These are phyloP conservation scores for Leucozona laternaria DNA, from an alignment of 2,888 invertebrate genomes.

Conservation along the genomic window DNA sequence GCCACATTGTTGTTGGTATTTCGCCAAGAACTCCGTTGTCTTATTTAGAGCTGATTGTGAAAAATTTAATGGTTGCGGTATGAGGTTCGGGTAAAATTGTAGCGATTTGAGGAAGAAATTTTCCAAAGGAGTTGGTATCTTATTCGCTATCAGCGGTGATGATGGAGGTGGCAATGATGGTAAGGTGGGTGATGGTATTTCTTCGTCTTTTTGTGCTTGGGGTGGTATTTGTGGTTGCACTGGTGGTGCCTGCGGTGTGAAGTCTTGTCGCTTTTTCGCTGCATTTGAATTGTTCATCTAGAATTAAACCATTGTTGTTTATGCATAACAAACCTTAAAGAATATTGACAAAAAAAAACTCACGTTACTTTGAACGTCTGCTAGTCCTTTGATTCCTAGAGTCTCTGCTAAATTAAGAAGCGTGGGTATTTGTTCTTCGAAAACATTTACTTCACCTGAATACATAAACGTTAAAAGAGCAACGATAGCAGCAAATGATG, in stretches of 20 bases:
- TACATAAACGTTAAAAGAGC: conserved; percentile 94
- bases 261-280: conserved; percentile 77
- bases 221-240: conserved; percentile 36
- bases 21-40: conserved; percentile 82
- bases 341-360: conserved; percentile 78
- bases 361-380: conserved; percentile 90
- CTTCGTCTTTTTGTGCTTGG: conserved; percentile 69
- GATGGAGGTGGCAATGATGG: conserved; percentile 50
- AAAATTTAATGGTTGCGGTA: conserved; percentile 83
- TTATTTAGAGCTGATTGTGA: conserved; percentile 83
- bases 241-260: conserved; percentile 53
- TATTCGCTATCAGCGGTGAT: conserved; percentile 77
- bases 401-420: conserved; percentile 91
- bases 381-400: conserved; percentile 92
- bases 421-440: conserved; percentile 90
- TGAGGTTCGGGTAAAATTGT: conserved; percentile 83
- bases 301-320: conserved; percentile 1
- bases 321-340: neutral
- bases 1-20: conserved; percentile 83
- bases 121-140: conserved; percentile 81
- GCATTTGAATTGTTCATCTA: conserved; percentile 80
- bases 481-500: conserved; percentile 83
- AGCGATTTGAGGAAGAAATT: conserved; percentile 83
- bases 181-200: conserved; percentile 64
- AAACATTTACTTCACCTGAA: conserved; percentile 93